Conservation (phyloP, 2,797 vertebrate genomes). For the Acanthurus leucopareius region DNA sequence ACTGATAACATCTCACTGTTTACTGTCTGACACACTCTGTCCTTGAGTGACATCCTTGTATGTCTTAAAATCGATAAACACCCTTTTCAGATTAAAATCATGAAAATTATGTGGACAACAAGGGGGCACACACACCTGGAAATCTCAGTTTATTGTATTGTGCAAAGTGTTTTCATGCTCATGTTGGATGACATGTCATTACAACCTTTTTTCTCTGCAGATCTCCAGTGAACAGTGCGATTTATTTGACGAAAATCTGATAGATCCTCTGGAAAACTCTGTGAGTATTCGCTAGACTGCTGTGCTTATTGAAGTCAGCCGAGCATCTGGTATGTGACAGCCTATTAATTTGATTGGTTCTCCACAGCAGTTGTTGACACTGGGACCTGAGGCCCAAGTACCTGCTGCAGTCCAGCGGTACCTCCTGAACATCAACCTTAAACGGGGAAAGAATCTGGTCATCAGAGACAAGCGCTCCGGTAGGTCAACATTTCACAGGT, state of each 20-base stretch:
- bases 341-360: constrained; percentile 25
- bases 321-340: constrained; percentile 5
- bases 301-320: neutral
- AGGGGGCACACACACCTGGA: neutral
- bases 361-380: constrained; percentile 55
- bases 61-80: neutral
- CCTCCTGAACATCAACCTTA: constrained; percentile 92
- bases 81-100: neutral
- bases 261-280: constrained; percentile 47
- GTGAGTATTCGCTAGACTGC: constrained; percentile 65
- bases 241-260: constrained; percentile 45
- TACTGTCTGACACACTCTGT: neutral
- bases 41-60: neutral
- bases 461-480: constrained; percentile 91
- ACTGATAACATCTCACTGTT: constrained; percentile 29
- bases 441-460: constrained; percentile 92
- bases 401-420: constrained; percentile 85
- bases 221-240: constrained; percentile 63
- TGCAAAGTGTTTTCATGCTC: neutral
- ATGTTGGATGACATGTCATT: constrained; percentile 15
- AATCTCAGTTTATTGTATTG: neutral
- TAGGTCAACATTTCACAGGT: constrained; percentile 73
- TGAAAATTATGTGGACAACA: neutral
- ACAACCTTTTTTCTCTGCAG: constrained; percentile 37
- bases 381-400: constrained; percentile 70